Evolutionary conservation across 2,888 invertebrate genomes (phyloP), one percentile per base, ranked within the genome.

Genomic region (Bugula neritina): DNA sequence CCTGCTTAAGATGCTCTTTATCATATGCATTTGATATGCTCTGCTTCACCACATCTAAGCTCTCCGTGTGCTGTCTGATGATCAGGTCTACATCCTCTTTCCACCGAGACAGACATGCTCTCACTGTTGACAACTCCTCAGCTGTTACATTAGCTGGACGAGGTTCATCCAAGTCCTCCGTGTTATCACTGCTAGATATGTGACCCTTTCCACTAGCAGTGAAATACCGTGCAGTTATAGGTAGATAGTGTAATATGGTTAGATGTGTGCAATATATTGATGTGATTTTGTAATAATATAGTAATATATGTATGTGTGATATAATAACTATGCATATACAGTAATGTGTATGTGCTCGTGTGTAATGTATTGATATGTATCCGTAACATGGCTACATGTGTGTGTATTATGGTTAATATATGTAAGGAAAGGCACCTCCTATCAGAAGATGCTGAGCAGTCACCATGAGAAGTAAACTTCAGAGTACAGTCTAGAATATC

Each of bases 21-120:
- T 63, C 63, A 34, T 63, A 63, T 13, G 63, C 63, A 13, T 63
- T 2, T 25, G 31, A 63, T 63, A 63, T 63, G 29, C 31, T 27
- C 5, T 63, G 63, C 31, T 63, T 25, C 10, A 63, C 31, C 10
- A 10, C 25, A n/a, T 21, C 31, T 25, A 63, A 31, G 10, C 27
- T 27, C 10, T 27, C 10, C n/a, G 27, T 31, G 31, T 29, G 27
- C 63, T 63, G 63, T 5, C 79, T 78, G 25, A 85, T 84, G 74
- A 84, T 83, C 71, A 74, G 76, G 74, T 84, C 83, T 35, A 85
- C 83, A 74, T 85, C 85, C 35, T 79, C 80, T 73, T 83, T 76
- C 85, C 85, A 86, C 31, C 85, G 77, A 71, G 76, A 77, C 35
- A 85, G 76, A 76, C 85, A 85, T 29, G 78, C 75, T 73, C 83